Conservation (phyloP, 2,797 vertebrate species). For the Caiman crocodilus region DNA sequence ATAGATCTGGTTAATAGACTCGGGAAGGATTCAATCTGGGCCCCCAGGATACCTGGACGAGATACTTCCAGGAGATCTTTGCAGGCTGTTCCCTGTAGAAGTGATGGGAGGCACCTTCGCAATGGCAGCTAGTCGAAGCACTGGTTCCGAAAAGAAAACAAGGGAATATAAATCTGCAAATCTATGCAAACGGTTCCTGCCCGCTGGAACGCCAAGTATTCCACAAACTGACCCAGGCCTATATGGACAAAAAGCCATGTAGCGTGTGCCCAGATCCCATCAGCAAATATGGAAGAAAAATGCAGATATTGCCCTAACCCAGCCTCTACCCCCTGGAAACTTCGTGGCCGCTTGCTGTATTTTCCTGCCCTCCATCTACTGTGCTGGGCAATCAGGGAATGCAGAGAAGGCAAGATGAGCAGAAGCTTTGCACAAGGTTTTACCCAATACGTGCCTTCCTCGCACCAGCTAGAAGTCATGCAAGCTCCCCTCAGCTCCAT, state of each 20-base stretch:
- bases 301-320: not conserved
- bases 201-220: not conserved
- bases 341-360: fast-evolving
- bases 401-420: fast-evolving
- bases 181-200: not conserved
- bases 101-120: fast-evolving
- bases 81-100: not conserved
- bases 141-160: fast-evolving
- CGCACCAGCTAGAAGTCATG: fast-evolving
- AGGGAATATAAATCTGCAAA: not conserved
- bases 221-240: fast-evolving
- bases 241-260: not conserved
- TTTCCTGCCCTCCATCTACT: not conserved
- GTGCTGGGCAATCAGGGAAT: not conserved
- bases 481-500: fast-evolving
- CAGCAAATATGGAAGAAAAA: not conserved
- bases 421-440: not conserved
- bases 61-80: not conserved
- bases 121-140: not conserved
- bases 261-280: not conserved
- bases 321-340: not conserved
- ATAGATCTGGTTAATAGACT: not conserved
- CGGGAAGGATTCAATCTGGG: not conserved
- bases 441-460: no score
- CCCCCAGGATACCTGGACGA: constrained; percentile 2